These are phyloP conservation scores for Orthosia gothica DNA, from an alignment of 2,888 invertebrate species.

Conservation along the genomic window DNA sequence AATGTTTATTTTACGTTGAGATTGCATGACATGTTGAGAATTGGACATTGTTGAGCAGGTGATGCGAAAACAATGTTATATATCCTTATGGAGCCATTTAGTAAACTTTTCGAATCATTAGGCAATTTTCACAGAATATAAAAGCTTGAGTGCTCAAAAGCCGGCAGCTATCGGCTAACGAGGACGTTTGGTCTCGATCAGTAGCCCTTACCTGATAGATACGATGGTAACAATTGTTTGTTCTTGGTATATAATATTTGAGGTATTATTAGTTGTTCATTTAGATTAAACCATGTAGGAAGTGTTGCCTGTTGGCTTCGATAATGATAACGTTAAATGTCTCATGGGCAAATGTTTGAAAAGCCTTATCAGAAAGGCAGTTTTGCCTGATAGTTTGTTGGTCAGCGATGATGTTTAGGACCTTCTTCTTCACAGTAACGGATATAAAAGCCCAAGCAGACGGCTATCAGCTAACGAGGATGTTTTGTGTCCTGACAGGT, in stretches of 20 bases:
- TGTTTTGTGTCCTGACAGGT: neutral
- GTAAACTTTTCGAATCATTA: neutral
- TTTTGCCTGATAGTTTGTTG: no score
- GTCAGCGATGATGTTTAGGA: no score
- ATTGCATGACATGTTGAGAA: no score
- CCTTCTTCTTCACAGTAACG: no score
- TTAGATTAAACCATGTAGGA: no score
- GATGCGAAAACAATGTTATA: neutral
- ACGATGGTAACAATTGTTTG: neutral
- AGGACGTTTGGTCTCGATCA: neutral
- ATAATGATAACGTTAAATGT: no score
- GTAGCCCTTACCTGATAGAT: conserved; percentile 2
- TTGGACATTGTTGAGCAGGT: no score
- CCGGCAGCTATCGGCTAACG: neutral
- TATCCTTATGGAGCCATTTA: neutral
- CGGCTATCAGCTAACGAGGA: neutral
- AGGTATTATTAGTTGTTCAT: no score
- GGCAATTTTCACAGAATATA: neutral
- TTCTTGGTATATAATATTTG: neutral
- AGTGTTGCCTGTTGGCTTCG: no score
- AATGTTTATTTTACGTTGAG: no score
- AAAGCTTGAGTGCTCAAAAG: neutral
- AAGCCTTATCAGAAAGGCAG: no score
- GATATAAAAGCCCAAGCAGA: neutral
- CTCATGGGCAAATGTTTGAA: no score